phyloP scores from a whole-genome alignment of 2,888 invertebrate species.

The Pheosia gnoma region DNA sequence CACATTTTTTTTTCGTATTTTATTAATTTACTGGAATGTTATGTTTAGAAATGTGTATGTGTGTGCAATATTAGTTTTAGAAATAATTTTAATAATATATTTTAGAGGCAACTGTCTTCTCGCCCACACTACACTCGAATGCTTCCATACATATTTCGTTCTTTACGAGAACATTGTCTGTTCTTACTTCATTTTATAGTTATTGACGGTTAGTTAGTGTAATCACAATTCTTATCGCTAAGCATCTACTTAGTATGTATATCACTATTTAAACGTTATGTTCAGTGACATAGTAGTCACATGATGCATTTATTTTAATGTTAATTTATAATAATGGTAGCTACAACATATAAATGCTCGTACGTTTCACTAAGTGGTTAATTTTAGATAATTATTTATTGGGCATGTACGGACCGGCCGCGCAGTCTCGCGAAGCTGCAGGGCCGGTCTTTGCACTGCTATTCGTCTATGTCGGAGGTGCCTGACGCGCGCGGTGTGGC shows the following conservation, averaged over 20 bases:
- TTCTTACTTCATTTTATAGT: slow-evolving; percentile 61
- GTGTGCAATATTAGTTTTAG: slow-evolving; percentile 84
- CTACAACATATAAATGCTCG: slow-evolving; percentile 81
- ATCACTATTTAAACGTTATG: slow-evolving; percentile 74
- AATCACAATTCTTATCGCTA: slow-evolving; percentile 77
- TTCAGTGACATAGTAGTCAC: slow-evolving; percentile 81
- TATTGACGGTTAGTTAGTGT: slow-evolving; percentile 77
- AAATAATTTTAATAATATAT: slow-evolving; percentile 68
- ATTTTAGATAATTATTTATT: slow-evolving; percentile 76
- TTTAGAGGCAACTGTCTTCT: slow-evolving; percentile 63
- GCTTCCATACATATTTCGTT: slow-evolving; percentile 75
- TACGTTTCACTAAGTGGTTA: slow-evolving; percentile 73
- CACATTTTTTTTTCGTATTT: slow-evolving; percentile 72
- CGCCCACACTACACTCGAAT: slow-evolving; percentile 37
- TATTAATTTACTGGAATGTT: slow-evolving; percentile 55
- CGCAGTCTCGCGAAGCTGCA: too few species aligned
- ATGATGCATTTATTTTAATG: slow-evolving; percentile 83
- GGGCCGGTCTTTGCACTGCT: too few species aligned
- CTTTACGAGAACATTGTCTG: slow-evolving; percentile 58
- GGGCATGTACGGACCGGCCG: too few species aligned
- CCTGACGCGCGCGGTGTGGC: slow-evolving; percentile 54
- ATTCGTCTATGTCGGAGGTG: slow-evolving; percentile 56
- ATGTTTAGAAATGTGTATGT: slow-evolving; percentile 81
- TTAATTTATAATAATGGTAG: slow-evolving; percentile 82
- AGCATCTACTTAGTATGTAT: slow-evolving; percentile 75